These are phyloP conservation scores for Lasioglossum malachurum DNA, from an alignment of 2,888 invertebrate genomes.

Conservation along the genomic window DNA sequence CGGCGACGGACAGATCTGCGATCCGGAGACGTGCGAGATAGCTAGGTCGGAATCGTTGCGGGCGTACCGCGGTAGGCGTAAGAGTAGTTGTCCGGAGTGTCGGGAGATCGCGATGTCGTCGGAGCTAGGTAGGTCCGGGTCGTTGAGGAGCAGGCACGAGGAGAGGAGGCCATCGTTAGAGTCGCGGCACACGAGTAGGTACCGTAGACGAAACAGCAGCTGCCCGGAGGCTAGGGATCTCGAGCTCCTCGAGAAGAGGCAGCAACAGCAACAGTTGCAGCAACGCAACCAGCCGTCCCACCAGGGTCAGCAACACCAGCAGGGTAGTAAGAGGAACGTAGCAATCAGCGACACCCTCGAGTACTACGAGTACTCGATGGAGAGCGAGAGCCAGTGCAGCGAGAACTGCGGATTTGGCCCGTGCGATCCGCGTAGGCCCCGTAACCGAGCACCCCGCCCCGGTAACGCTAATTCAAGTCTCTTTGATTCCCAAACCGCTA, in stretches of 20 bases:
- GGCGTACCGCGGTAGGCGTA: conserved; percentile 71
- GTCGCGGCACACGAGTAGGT: conserved; percentile 59
- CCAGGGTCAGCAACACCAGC: conserved; percentile 74
- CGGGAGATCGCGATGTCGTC: conserved; percentile 69
- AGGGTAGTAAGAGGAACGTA: conserved; percentile 84
- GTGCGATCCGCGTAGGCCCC: conserved; percentile 84
- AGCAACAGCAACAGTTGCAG: conserved; percentile 65
- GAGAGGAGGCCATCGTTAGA: conserved; percentile 67
- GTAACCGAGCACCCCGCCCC: conserved; percentile 85
- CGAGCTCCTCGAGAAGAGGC: conserved; percentile 82
- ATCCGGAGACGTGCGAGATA: conserved; percentile 56
- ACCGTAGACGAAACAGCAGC: conserved; percentile 81
- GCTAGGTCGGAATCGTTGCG: conserved; percentile 68
- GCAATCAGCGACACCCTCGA: conserved; percentile 84
- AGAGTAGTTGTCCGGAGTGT: conserved; percentile 79
- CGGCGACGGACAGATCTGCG: conserved; percentile 54
- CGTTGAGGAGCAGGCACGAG: conserved; percentile 53
- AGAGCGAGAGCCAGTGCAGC: conserved; percentile 85
- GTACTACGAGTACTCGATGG: conserved; percentile 85
- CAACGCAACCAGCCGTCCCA: conserved; percentile 68
- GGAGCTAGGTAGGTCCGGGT: conserved; percentile 69
- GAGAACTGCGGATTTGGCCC: conserved; percentile 85
- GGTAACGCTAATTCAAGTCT: conserved; percentile 85
- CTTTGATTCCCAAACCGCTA: conserved; percentile 85
- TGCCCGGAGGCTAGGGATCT: conserved; percentile 80